These are phyloP conservation scores for Oryzias dopingdopingensis DNA, from an alignment of 2,797 vertebrate genomes.

Conservation along the genomic window DNA sequence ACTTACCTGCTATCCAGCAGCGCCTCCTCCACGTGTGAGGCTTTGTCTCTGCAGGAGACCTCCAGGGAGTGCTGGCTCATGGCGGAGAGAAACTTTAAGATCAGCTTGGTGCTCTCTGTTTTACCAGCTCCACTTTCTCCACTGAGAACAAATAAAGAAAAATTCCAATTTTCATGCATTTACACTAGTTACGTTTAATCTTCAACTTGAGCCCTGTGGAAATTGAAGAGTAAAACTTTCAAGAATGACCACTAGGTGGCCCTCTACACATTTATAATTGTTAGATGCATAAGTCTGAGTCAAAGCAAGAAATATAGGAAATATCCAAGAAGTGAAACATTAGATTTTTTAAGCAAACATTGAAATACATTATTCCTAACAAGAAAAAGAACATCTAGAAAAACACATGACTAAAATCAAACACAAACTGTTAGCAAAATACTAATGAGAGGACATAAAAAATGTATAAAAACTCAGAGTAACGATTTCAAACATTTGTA, in stretches of 20 bases:
- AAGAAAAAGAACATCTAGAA: too few relatives aligned
- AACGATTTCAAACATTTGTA: too few relatives aligned
- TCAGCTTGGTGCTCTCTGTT: slow-evolving; percentile 96
- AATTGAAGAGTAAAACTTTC: not conserved
- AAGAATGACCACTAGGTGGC: slow-evolving; percentile 41
- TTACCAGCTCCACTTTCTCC: slow-evolving; percentile 98
- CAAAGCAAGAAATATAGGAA: not conserved
- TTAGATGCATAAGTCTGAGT: fast-evolving
- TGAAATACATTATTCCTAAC: too few relatives aligned
- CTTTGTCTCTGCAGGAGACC: slow-evolving; percentile 77
- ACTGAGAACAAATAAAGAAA: slow-evolving; percentile 60
- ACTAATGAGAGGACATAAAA: too few relatives aligned
- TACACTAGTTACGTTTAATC: not conserved
- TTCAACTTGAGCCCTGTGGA: not conserved
- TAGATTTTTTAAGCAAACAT: too few relatives aligned
- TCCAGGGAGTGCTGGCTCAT: slow-evolving; percentile 93
- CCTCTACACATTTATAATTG: not conserved
- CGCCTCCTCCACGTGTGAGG: slow-evolving; percentile 88
- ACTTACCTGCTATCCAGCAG: slow-evolving; percentile 94
- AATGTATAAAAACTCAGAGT: too few relatives aligned
- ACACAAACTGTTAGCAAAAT: too few relatives aligned
- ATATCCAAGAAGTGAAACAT: not conserved
- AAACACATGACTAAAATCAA: too few relatives aligned
- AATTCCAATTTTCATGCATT: too few relatives aligned
- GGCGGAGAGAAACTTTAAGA: slow-evolving; percentile 91